Percentiles rank a stretch among this genome's conserved stretches.
Evolutionary conservation across 2,888 invertebrate genomes (phyloP).

Genomic region (Acleris literana): DNA sequence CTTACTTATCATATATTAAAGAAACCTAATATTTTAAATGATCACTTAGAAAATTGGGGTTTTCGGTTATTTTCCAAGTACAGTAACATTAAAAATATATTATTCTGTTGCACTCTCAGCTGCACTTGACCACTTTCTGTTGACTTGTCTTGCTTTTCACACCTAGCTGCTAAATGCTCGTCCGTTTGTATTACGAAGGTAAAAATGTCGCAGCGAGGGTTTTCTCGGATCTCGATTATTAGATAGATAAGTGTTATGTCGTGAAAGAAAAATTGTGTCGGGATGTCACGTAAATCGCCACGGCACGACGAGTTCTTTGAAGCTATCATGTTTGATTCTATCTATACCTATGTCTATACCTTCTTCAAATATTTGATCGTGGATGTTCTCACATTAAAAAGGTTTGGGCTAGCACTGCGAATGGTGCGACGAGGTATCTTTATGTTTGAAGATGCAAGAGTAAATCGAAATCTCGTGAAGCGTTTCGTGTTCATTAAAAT

Average conservation of each 20-base stretch:
- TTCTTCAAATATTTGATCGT: neutral
- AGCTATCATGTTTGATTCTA: slow-evolving; percentile 25
- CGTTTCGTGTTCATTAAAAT: slow-evolving; percentile 22
- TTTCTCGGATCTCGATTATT: slow-evolving; percentile 41
- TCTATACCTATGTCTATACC: neutral
- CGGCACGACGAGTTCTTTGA: slow-evolving; percentile 43
- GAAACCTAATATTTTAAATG: no score
- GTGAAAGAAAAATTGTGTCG: slow-evolving; percentile 24
- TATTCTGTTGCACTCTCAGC: slow-evolving; percentile 11
- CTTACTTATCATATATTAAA: no score
- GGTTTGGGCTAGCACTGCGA: neutral
- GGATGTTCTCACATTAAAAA: neutral
- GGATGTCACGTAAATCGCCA: slow-evolving; percentile 25
- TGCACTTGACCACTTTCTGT: slow-evolving; percentile 42
- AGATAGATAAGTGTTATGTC: slow-evolving; percentile 32
- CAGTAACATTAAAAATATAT: neutral
- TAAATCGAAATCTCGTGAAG: neutral
- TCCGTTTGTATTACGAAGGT: slow-evolving; percentile 58
- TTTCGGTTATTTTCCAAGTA: neutral
- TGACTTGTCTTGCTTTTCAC: slow-evolving; percentile 72
- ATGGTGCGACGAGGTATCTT: no score
- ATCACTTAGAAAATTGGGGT: neutral
- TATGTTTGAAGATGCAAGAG: neutral
- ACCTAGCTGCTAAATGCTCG: slow-evolving; percentile 68
- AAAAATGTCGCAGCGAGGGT: slow-evolving; percentile 64